Conservation (phyloP, 2,888 invertebrate species). For the Xestia c-nigrum region DNA sequence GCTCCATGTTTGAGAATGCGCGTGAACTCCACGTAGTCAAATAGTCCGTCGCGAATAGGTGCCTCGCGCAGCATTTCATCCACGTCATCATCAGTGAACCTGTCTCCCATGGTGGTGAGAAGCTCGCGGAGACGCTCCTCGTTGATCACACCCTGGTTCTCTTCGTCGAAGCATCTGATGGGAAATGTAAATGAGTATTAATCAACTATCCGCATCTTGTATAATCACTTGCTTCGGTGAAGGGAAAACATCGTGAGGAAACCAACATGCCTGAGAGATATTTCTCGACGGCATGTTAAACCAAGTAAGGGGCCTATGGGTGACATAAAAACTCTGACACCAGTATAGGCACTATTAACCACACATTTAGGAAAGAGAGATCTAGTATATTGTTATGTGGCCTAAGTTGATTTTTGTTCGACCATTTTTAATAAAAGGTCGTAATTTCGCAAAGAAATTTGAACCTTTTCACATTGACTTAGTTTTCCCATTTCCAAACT, state of each 20-base stretch:
- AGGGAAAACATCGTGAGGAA: no score
- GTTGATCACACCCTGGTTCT: conserved; percentile 97
- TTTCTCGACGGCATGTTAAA: no score
- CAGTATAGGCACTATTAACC: no score
- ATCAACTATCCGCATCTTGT: no score
- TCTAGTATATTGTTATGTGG: not conserved
- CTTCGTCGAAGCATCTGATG: conserved; percentile 97
- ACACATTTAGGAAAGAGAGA: no score
- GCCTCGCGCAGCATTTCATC: conserved; percentile 99
- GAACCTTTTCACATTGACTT: not conserved
- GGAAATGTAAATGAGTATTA: conserved; percentile 4
- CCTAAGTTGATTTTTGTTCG: not conserved
- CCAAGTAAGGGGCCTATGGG: no score
- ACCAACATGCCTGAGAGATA: no score
- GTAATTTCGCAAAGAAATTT: not conserved
- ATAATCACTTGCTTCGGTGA: no score
- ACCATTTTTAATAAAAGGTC: not conserved
- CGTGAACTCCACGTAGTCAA: conserved; percentile 99
- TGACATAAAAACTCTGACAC: no score
- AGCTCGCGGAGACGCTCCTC: conserved; percentile 98
- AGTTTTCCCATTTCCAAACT: not conserved
- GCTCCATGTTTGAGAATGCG: conserved; percentile 99
- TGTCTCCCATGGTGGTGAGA: conserved; percentile 99
- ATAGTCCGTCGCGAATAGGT: conserved; percentile 98
- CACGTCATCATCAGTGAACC: conserved; percentile 99